Percentiles rank a stretch among this genome's conserved stretches.
phyloP scores from a whole-genome alignment of 1,140 invertebrate genomes.

The Chionoecetes opilio region DNA sequence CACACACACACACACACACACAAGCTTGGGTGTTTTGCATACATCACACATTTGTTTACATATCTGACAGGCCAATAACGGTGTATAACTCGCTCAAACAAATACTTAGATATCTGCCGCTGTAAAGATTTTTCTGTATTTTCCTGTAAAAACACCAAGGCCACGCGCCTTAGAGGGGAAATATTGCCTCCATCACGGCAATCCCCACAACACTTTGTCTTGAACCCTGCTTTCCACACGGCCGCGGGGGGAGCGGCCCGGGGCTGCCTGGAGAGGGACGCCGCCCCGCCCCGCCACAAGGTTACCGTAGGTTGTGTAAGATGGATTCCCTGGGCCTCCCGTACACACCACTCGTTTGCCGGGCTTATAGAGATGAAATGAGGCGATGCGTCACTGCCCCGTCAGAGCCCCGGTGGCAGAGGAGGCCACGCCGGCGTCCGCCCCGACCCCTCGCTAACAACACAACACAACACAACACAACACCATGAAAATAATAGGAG shows the following conservation, averaged over 20 bases:
- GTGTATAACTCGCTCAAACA: not conserved
- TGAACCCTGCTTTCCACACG: not conserved
- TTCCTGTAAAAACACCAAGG: not conserved
- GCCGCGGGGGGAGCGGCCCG: not conserved
- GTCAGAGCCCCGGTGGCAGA: not conserved
- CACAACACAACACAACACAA: not conserved
- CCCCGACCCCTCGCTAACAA: no score
- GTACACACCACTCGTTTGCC: not conserved
- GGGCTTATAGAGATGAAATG: slow-evolving; percentile 10
- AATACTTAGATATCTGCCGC: not conserved
- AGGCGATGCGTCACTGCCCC: not conserved
- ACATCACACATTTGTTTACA: not conserved
- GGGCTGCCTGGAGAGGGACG: not conserved
- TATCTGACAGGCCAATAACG: not conserved
- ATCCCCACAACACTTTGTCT: slow-evolving; percentile 19
- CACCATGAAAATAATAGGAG: slow-evolving; percentile 1
- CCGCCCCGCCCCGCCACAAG: not conserved
- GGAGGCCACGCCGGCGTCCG: not conserved
- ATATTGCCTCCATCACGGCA: slow-evolving; percentile 6
- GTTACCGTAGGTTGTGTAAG: not conserved
- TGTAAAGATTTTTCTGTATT: not conserved
- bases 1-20: not conserved
- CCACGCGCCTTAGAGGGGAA: not conserved
- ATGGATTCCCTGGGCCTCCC: not conserved
- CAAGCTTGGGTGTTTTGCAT: not conserved